A percentile compares a stretch with the other conserved stretches of the same genome.
Evolutionary conservation across 2,797 vertebrate species (phyloP).

Genomic region (Sebastes iracundus): DNA sequence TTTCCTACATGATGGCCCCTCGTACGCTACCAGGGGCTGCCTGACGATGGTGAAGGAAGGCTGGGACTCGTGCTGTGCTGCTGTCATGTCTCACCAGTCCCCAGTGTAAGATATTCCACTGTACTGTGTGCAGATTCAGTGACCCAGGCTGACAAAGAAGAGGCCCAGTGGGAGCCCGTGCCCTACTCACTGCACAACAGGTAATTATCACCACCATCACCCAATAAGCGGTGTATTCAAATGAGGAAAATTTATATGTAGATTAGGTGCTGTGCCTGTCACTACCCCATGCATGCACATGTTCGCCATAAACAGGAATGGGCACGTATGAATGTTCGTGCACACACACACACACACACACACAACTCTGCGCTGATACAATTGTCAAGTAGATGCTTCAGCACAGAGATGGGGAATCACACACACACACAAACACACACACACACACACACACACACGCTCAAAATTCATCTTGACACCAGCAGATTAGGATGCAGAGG

Average conservation of each 20-base stretch:
- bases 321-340: neutral
- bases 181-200: slow-evolving; percentile 65
- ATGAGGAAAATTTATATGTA: slow-evolving; percentile 76
- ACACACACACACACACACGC: neutral
- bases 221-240: slow-evolving; percentile 67
- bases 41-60: slow-evolving; percentile 20
- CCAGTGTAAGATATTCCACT: slow-evolving; percentile 37
- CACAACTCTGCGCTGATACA: neutral
- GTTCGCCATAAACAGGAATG: slow-evolving; percentile 28
- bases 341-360: slow-evolving; percentile 26
- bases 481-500: slow-evolving; percentile 69
- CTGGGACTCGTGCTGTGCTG: slow-evolving; percentile 27
- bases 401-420: slow-evolving; percentile 14
- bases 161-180: slow-evolving; percentile 57
- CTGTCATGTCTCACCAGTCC: slow-evolving; percentile 64
- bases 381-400: slow-evolving; percentile 19
- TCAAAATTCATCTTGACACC: slow-evolving; percentile 52
- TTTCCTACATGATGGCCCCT: slow-evolving; percentile 34
- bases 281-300: slow-evolving; percentile 11
- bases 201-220: slow-evolving; percentile 74
- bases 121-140: slow-evolving; percentile 46
- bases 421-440: slow-evolving; percentile 1
- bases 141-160: slow-evolving; percentile 54
- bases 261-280: slow-evolving; percentile 58
- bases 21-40: slow-evolving; percentile 12